These are phyloP conservation scores for Thecophora atra DNA, from an alignment of 2,888 invertebrate species.

Conservation along the genomic window DNA sequence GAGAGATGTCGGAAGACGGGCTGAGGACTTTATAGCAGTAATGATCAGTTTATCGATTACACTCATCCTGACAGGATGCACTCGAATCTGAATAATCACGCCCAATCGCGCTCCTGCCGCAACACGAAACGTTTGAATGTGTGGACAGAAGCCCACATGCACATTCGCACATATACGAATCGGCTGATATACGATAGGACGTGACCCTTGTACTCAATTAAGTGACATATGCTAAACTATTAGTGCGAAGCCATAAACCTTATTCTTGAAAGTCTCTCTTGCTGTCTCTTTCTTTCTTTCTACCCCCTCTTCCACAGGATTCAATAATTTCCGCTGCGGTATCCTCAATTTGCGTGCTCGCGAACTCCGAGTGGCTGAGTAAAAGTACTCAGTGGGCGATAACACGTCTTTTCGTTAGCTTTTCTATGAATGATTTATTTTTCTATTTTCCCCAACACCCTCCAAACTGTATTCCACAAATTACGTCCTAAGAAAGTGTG, in stretches of 20 bases:
- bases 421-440: background rate
- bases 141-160: background rate
- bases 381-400: slow-evolving; percentile 18
- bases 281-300: background rate
- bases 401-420: background rate
- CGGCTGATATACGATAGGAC: background rate
- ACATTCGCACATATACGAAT: background rate
- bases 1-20: background rate
- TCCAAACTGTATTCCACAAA: background rate
- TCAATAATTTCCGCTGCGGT: background rate
- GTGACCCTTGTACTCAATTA: slow-evolving; percentile 29
- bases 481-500: background rate
- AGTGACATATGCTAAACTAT: slow-evolving; percentile 24
- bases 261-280: no score
- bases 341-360: background rate
- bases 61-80: background rate
- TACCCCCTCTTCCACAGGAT: background rate
- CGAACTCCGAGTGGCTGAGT: no score
- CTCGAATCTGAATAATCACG: background rate
- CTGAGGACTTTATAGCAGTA: no score
- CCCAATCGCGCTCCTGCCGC: background rate
- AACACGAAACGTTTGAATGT: no score
- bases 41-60: slow-evolving; percentile 27
- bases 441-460: background rate
- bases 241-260: slow-evolving; percentile 19